Evolutionary conservation across 2,797 vertebrate genomes (phyloP).

Genomic region (Melanotaenia nigrans): DNA sequence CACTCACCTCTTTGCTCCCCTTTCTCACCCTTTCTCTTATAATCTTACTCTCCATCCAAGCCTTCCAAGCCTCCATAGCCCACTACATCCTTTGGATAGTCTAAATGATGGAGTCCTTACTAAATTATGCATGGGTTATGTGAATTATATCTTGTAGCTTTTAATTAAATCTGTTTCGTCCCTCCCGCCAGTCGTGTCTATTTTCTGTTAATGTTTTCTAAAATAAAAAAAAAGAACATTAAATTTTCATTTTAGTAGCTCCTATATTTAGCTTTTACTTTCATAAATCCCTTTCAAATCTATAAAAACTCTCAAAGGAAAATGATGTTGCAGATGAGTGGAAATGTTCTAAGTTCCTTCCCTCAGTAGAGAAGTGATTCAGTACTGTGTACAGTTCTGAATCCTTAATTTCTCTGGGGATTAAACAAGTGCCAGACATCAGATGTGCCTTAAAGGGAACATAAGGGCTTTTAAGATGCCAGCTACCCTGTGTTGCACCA

Average conservation of each 20-base stretch:
- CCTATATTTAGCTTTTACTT: conserved; percentile 67
- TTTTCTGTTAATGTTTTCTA: conserved; percentile 53
- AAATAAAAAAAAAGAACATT: conserved; percentile 36
- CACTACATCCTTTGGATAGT: conserved; percentile 28
- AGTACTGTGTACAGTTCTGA: no score
- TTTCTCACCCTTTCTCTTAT: background rate
- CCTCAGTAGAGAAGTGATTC: conserved; percentile 12
- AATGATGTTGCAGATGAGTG: conserved; percentile 32
- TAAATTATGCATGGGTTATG: conserved; percentile 63
- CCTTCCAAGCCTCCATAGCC: conserved; percentile 1
- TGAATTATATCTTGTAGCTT: conserved; percentile 44
- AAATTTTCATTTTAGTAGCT: conserved; percentile 56
- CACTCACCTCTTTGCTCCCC: conserved; percentile 4
- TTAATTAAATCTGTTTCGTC: conserved; percentile 42
- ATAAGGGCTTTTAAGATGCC: conserved; percentile 33
- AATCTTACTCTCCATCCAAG: conserved; percentile 7
- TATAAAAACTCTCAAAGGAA: conserved; percentile 37
- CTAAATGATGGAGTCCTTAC: conserved; percentile 39
- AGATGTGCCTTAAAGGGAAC: conserved; percentile 54
- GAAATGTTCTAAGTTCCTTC: conserved; percentile 16
- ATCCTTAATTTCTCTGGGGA: conserved; percentile 35
- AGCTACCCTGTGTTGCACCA: conserved; percentile 34
- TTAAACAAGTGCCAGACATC: conserved; percentile 58
- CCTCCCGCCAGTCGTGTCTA: conserved; percentile 37
- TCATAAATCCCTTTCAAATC: conserved; percentile 37